These are phyloP conservation scores for Enhydra lutris DNA, from an alignment of 2,113 vertebrate genomes.

Conservation along the genomic window DNA sequence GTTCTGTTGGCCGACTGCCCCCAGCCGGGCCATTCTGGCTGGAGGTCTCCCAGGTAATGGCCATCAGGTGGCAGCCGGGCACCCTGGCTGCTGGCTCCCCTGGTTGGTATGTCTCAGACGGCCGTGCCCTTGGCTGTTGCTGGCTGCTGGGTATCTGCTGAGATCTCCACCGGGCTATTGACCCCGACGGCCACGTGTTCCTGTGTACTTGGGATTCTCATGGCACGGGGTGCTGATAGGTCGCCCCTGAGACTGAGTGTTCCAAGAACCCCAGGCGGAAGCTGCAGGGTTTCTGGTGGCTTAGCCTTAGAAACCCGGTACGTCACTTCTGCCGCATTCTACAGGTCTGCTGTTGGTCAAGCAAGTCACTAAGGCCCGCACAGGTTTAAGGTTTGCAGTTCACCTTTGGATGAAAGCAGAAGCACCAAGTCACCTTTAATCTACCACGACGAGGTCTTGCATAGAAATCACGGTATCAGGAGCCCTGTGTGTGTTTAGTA, in stretches of 20 bases:
- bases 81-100: neutral
- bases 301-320: neutral
- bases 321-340: accelerated
- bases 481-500: accelerated
- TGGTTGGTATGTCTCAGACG: neutral
- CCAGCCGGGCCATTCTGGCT: neutral
- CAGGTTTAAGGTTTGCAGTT: neutral
- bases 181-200: neutral
- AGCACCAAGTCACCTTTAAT: neutral
- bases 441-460: accelerated
- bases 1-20: neutral
- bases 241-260: neutral
- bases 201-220: neutral
- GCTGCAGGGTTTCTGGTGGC: neutral
- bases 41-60: neutral
- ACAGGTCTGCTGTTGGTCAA: neutral
- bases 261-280: neutral
- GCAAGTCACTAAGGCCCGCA: neutral
- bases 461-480: accelerated
- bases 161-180: neutral
- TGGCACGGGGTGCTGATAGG: neutral
- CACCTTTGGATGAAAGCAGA: neutral
- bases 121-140: neutral
- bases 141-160: neutral
- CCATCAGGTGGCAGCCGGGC: neutral